Percentiles rank a stretch among this genome's conserved stretches.
Evolutionary conservation across 2,113 vertebrate species (phyloP).

Genomic region (Hippotragus niger): DNA sequence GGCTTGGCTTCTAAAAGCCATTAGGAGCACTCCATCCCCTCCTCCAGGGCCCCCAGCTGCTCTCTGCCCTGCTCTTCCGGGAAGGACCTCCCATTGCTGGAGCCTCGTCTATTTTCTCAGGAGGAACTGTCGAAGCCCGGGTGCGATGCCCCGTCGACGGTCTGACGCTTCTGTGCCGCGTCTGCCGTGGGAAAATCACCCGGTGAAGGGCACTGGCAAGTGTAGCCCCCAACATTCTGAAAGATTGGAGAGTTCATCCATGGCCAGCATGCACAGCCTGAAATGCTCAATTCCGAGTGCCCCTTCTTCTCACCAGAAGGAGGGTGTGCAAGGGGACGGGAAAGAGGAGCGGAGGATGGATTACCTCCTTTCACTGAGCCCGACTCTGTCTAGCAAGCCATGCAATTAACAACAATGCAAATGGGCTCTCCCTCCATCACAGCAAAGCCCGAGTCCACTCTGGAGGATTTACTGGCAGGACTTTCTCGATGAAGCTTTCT

Average conservation of each 20-base stretch:
- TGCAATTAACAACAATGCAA: conserved; percentile 32
- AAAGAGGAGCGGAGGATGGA: not conserved
- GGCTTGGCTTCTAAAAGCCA: not conserved
- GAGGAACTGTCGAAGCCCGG: not conserved
- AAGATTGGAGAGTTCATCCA: not conserved
- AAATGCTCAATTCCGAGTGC: not conserved
- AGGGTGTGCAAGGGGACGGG: not conserved
- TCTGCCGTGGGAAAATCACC: not conserved
- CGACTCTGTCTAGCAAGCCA: conserved; percentile 53
- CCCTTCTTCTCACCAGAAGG: not conserved
- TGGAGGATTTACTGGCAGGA: conserved; percentile 62
- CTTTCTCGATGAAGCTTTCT: conserved; percentile 61
- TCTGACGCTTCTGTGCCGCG: not conserved
- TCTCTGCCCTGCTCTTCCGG: not conserved
- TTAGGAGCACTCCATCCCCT: not conserved
- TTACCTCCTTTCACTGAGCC: conserved; percentile 45
- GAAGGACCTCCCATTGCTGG: not conserved
- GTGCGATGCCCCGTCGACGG: not conserved
- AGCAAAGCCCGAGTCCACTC: conserved; percentile 56
- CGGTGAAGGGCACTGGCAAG: not conserved
- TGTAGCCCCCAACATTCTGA: not conserved
- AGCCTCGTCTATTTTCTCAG: not conserved
- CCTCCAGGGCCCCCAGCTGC: not conserved
- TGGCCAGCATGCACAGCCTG: not conserved
- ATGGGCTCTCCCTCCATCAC: conserved; percentile 65